Conservation (phyloP, 2,797 vertebrate species). For the Bovichtus variegatus region DNA sequence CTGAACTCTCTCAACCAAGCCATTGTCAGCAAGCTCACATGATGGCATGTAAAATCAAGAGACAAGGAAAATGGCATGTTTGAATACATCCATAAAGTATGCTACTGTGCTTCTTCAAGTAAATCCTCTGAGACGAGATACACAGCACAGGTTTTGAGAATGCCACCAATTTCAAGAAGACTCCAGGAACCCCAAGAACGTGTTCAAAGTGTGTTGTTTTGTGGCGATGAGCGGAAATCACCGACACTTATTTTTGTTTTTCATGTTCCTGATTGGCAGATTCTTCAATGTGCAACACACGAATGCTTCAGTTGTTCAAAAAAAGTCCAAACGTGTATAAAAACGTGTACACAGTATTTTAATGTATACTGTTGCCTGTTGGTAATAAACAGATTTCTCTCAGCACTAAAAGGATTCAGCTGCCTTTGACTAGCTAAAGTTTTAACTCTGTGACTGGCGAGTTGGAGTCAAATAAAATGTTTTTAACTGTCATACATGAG, state of each 20-base stretch:
- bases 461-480: conserved; percentile 34
- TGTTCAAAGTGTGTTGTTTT: conserved; percentile 71
- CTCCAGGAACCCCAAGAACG: conserved; percentile 56
- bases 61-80: conserved; percentile 79
- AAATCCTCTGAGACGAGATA: conserved; percentile 69
- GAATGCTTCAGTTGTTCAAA: conserved; percentile 68
- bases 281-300: conserved; percentile 75
- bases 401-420: conserved; percentile 66
- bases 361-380: conserved; percentile 81
- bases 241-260: conserved; percentile 71
- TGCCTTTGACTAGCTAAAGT: conserved; percentile 60
- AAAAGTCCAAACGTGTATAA: conserved; percentile 72
- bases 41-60: conserved; percentile 87
- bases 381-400: conserved; percentile 80
- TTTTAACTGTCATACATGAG: conserved; percentile 23
- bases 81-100: conserved; percentile 78
- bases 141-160: conserved; percentile 89
- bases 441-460: conserved; percentile 36
- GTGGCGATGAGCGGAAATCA: conserved; percentile 70
- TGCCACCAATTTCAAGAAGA: conserved; percentile 68
- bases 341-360: conserved; percentile 78
- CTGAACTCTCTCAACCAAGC: conserved; percentile 99
- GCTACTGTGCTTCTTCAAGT: conserved; percentile 76
- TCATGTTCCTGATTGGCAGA: conserved; percentile 74
- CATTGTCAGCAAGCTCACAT: conserved; percentile 98